Base-by-base conservation (phyloP, 2,113 vertebrate species). In the Myxocyprinus asiaticus region DNA sequence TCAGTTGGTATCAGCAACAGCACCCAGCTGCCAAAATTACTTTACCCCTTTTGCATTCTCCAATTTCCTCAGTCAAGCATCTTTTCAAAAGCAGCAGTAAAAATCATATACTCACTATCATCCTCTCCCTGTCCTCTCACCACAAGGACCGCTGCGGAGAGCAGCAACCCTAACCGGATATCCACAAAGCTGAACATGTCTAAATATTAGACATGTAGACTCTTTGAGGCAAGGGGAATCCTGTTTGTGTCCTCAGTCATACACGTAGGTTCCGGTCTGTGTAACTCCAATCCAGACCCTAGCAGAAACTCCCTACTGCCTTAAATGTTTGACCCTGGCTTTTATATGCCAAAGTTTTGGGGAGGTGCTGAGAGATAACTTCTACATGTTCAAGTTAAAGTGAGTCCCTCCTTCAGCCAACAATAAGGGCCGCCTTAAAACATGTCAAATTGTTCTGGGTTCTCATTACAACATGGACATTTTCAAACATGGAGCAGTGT, bases 171-270 rank as follows among this genome's bases (percentile, higher is more conserved):
- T 94, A 97, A 94, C 95, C 96, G 96, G 93, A 96, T 95, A 98
- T 99, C 97, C 97, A 98, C 97, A 99, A 99, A 99, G 97, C 97
- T 99, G 96, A 98, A 98, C 97, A 99, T 99, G 96, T 96, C 96
- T 99, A 98, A 95, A 95, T 94, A 93, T 96, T 94, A 98, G 97
- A 96, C 97, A 99, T 99, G 96, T 97, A 99, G 96, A 99, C 97
- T 99, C 97, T 98, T 95, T 97, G 97, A 91, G 95, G 91, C 89
- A 91, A 93, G 93, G 85, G 90, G 84, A 89, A 90, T 88, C 91
- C 93, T 87, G 92, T 90, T 89, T 86, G 88, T 91, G 92, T 91
- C 93, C 90, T 95, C 94, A 94, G 93, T 97, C 97, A 99, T 97
- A 92, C 90, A 96, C 94, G 93, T 91, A 93, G 93, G 95, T 90